phyloP scores from a whole-genome alignment of 2,113 vertebrate genomes.

The Crotalus tigris region DNA sequence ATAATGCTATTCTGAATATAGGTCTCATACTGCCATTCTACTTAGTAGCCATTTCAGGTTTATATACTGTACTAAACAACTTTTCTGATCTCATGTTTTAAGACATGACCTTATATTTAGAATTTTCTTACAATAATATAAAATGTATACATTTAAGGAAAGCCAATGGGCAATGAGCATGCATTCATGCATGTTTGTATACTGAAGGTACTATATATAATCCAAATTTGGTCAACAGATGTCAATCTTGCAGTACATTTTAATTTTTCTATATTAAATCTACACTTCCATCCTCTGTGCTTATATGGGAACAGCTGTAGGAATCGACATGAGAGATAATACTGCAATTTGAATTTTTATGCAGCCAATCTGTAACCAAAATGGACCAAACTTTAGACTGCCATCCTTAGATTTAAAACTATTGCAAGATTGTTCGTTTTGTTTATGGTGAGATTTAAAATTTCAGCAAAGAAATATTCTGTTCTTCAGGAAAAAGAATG shows the following conservation, averaged over 20 bases:
- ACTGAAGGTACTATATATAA: background rate
- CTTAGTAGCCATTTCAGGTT: background rate
- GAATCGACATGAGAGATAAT: background rate
- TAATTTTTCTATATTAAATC: background rate
- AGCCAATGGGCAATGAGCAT: background rate
- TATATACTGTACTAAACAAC: background rate
- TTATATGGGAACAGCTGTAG: background rate
- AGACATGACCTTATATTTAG: background rate
- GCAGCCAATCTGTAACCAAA: background rate
- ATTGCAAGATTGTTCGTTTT: background rate
- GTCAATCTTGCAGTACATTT: conserved; percentile 66
- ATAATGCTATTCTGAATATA: background rate
- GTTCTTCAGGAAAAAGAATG: background rate
- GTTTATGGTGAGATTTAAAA: background rate
- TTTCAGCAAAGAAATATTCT: background rate
- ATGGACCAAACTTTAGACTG: background rate
- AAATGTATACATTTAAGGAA: background rate
- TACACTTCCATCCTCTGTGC: background rate
- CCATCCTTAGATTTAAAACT: background rate
- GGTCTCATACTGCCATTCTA: background rate
- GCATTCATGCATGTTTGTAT: background rate
- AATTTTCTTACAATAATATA: background rate
- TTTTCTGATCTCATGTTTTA: background rate
- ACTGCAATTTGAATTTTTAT: background rate
- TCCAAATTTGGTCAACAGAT: conserved; percentile 65